phyloP scores from a whole-genome alignment of 2,797 vertebrate genomes.

The Coccyzus lansbergi region DNA sequence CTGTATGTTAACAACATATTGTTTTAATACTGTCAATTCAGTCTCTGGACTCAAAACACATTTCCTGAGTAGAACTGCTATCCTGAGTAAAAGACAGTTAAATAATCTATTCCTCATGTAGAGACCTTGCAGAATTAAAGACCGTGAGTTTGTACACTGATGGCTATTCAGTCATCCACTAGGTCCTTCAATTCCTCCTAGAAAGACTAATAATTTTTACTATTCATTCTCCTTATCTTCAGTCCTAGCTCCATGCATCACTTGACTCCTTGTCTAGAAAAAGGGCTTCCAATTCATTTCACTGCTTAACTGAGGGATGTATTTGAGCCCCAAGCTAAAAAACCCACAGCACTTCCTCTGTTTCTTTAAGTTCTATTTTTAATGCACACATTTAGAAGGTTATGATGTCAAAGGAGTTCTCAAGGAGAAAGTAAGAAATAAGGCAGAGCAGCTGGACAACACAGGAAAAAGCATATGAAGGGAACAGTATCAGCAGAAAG shows the following conservation, averaged over 20 bases:
- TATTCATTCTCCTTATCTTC: neutral
- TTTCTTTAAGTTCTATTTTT: neutral
- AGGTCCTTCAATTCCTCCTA: neutral
- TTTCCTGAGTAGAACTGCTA: neutral
- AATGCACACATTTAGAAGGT: neutral
- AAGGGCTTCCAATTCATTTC: neutral
- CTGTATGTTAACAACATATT: neutral
- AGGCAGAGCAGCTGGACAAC: neutral
- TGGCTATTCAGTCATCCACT: neutral
- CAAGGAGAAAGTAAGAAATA: neutral
- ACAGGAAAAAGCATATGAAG: neutral
- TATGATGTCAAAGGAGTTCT: neutral
- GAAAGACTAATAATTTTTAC: neutral
- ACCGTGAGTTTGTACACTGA: accelerated
- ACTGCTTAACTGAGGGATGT: neutral
- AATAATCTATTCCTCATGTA: neutral
- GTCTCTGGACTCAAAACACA: neutral
- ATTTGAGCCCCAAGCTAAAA: neutral
- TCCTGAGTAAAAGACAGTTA: neutral
- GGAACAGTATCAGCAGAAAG: neutral
- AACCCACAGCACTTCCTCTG: neutral
- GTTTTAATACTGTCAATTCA: neutral
- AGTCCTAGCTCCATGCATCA: neutral
- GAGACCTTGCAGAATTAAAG: neutral
- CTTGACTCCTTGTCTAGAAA: neutral